Conservation (phyloP, 30 jellyfish, hydroid and myxozoan species). For the Hydra vulgaris region DNA sequence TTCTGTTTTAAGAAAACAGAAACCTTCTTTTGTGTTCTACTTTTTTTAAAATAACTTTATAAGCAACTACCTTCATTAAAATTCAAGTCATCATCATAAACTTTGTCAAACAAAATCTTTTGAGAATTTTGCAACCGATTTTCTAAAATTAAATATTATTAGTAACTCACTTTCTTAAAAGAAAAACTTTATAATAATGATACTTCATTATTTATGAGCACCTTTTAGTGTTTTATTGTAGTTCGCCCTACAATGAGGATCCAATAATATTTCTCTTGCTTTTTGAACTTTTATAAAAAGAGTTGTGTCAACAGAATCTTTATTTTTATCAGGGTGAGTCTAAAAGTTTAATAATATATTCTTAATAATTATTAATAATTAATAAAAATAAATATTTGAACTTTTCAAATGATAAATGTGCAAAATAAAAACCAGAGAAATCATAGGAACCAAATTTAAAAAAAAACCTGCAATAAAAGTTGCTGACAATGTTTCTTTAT, state of each 20-base stretch:
- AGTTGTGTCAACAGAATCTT: neutral
- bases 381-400: neutral
- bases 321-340: constrained; percentile 21
- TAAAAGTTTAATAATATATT: neutral
- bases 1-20: too few species aligned
- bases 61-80: neutral
- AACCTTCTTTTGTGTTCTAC: too few species aligned
- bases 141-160: too few species aligned
- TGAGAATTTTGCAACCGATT: neutral
- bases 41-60: too few species aligned
- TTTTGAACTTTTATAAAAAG: constrained; percentile 5
- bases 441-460: too few species aligned
- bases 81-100: neutral
- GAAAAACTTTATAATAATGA: neutral
- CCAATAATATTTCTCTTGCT: constrained; percentile 11
- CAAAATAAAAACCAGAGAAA: too few species aligned
- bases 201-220: neutral
- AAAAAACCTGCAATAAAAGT: constrained; percentile 8
- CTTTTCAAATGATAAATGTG: neutral
- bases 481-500: constrained; percentile 12
- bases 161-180: neutral
- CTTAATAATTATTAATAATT: neutral
- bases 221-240: constrained; percentile 13
- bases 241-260: neutral
- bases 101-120: neutral